These are phyloP conservation scores for Catharus minimus DNA, from an alignment of 2,113 vertebrate genomes.

Conservation along the genomic window DNA sequence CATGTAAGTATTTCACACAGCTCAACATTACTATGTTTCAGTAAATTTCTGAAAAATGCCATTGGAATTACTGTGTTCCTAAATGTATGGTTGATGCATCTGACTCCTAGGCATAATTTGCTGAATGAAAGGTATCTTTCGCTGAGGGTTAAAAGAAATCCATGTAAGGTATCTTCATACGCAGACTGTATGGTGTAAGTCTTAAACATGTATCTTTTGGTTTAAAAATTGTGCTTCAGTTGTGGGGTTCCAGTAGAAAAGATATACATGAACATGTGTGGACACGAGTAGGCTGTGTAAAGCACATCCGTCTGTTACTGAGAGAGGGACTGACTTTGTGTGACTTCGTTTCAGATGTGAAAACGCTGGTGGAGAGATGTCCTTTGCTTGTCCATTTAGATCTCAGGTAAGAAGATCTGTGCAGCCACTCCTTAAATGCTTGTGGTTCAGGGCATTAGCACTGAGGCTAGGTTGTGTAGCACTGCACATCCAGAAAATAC, in stretches of 20 bases:
- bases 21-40: background rate
- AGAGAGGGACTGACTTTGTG: background rate
- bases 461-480: background rate
- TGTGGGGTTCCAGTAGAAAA: background rate
- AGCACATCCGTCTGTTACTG: rapidly evolving
- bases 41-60: background rate
- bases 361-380: conserved; percentile 83
- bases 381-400: conserved; percentile 83
- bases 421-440: background rate
- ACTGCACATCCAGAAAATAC: background rate
- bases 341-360: conserved; percentile 79
- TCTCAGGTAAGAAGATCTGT: conserved; percentile 81
- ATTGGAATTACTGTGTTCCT: background rate
- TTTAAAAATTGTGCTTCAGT: background rate
- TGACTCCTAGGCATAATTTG: background rate
- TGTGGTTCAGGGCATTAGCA: background rate
- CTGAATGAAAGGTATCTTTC: background rate
- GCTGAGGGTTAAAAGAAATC: background rate
- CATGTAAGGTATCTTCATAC: background rate
- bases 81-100: background rate
- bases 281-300: background rate
- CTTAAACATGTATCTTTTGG: background rate
- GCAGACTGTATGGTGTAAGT: background rate
- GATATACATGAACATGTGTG: background rate
- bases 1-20: background rate